Evolutionary conservation across 37 sponge, comb jelly and placozoan genomes (phyloP).

Genomic region (Beroe forskalii): DNA sequence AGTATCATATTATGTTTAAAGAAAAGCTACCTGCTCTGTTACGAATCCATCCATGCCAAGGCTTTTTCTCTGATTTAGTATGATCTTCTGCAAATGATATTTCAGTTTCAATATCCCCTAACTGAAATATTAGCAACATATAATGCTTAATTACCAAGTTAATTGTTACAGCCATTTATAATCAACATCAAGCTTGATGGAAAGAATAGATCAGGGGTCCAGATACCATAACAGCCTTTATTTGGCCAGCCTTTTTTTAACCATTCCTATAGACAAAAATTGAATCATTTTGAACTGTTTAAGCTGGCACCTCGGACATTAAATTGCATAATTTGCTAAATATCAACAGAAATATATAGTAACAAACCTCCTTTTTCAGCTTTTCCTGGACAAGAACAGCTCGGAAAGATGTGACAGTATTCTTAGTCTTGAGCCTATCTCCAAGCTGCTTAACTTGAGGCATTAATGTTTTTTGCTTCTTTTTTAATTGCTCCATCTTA

Average conservation of each 20-base stretch:
- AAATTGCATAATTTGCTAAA: not conserved
- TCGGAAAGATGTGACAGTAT: slow-evolving; percentile 27
- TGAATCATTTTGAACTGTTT: not conserved
- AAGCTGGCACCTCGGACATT: not conserved
- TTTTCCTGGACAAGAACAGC: not conserved
- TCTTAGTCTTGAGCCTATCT: not conserved
- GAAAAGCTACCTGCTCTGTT: not conserved
- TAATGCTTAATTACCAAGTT: too few species aligned
- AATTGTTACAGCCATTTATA: too few species aligned
- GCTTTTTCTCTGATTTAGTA: not conserved
- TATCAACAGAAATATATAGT: too few species aligned
- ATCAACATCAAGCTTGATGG: too few species aligned
- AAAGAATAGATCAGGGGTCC: too few species aligned
- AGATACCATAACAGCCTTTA: not conserved
- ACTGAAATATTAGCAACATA: not conserved
- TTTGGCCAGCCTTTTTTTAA: too few species aligned
- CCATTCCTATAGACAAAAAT: too few species aligned
- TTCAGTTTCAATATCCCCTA: not conserved
- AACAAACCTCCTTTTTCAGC: not conserved
- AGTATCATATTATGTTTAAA: too few species aligned
- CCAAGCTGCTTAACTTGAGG: not conserved
- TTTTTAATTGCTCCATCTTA: not conserved
- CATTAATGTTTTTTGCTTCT: not conserved
- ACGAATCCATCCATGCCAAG: slow-evolving; percentile 2
- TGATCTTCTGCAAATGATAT: not conserved